Evolutionary conservation across 1,140 invertebrate genomes (phyloP).

Genomic region (Paralvinella palmiformis): DNA sequence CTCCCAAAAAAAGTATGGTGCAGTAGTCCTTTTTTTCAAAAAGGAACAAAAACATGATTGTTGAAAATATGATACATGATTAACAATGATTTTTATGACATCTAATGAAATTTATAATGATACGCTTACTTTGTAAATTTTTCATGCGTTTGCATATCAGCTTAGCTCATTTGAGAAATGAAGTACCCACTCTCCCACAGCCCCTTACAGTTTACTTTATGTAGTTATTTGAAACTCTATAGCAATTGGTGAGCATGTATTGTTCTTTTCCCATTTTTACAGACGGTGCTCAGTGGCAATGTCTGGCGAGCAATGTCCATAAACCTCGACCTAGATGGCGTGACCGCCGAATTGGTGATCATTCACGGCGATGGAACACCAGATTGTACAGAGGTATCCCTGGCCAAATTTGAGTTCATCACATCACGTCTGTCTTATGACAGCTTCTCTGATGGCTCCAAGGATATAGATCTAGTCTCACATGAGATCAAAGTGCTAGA

Average conservation of each 20-base stretch:
- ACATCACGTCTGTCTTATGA: constrained; percentile 79
- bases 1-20: no score
- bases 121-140: no score
- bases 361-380: constrained; percentile 25
- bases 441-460: constrained; percentile 76
- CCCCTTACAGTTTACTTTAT: no score
- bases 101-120: no score
- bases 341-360: constrained; percentile 65
- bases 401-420: constrained; percentile 87
- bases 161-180: no score
- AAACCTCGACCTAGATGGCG: constrained; percentile 79
- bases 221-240: no score
- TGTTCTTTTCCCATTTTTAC: constrained; percentile 18
- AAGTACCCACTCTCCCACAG: no score
- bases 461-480: constrained; percentile 87
- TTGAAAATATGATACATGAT: no score
- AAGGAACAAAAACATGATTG: no score
- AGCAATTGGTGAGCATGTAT: background rate
- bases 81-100: no score
- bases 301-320: constrained; percentile 72
- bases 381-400: constrained; percentile 53
- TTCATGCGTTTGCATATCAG: no score
- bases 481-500: constrained; percentile 84
- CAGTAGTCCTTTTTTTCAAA: no score
- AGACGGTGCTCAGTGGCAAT: constrained; percentile 41